Conservation (phyloP, 2,113 vertebrate genomes). For the Meleagris gallopavo region DNA sequence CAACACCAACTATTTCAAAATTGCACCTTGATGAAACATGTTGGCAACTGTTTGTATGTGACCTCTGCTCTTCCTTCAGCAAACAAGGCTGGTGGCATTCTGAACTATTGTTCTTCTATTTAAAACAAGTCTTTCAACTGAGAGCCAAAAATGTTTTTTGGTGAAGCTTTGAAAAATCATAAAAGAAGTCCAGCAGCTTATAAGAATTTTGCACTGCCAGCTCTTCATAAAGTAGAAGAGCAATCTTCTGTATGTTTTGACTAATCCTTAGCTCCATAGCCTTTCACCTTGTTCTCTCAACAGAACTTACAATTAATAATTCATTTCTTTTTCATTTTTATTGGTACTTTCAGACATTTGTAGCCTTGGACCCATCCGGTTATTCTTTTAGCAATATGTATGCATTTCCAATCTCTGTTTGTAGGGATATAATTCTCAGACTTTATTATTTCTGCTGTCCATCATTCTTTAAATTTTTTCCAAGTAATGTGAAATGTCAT, state of each 20-base stretch:
- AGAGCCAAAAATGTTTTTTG: constrained; percentile 19
- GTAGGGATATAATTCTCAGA: not conserved
- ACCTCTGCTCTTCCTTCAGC: not conserved
- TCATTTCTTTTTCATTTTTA: not conserved
- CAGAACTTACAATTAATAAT: not conserved
- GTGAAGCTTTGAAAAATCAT: constrained; percentile 27
- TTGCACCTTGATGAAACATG: not conserved
- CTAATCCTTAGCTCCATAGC: not conserved
- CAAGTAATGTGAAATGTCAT: not conserved
- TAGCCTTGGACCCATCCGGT: not conserved
- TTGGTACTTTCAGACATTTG: not conserved
- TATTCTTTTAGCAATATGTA: not conserved
- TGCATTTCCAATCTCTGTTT: not conserved
- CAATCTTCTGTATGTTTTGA: not conserved
- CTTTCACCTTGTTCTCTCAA: not conserved
- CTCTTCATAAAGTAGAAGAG: not conserved
- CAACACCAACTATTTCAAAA: not conserved
- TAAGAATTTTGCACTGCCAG: not conserved
- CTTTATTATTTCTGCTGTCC: not conserved
- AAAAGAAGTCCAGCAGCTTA: not conserved
- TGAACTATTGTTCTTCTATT: constrained; percentile 28
- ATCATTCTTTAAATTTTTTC: not conserved
- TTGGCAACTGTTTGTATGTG: not conserved
- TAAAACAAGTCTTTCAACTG: constrained; percentile 39
- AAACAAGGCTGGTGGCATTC: not conserved